Base-by-base conservation (phyloP, 2,113 vertebrate genomes). In the Symphodus melops region DNA sequence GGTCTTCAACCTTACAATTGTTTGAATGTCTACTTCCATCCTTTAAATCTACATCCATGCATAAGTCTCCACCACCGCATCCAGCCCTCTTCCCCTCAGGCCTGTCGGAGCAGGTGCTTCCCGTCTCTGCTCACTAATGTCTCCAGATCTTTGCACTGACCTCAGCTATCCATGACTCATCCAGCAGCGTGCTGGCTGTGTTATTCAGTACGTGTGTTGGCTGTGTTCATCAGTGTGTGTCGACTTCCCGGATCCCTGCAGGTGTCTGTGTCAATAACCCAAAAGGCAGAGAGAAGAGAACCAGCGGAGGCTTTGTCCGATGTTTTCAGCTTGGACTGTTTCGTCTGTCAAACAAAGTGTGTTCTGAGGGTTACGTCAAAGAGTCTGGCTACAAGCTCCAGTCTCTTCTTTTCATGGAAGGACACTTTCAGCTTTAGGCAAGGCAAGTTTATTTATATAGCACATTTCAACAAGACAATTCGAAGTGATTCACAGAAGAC, bases 141-240 rank as follows among this genome's bases (percentile, higher is more conserved):
- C 72, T 86, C 72, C 20, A 67, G 83, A 79, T 83, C 81, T 81
- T n/a, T 59, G 39, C 79, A 28, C 79, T 90, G 89, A 91, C 87
- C 88, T 90, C 90, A 90, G 76, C 83, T 72, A 86, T 62, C 73
- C 78, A 55, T 90, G 89, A 93, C 80, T 87, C 87, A 89, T 65
- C 77, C 72, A 36, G 53, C 79, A 61, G 67, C 52, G 21, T 55
- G 60, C 48, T 73, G 81, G 85, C 76, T 70, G 16, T 2, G 10
- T 49, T 58, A 39, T 57, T 82, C 25, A 23, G 60, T 66, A 69
- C 57, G 67, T 80, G 77, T 84, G 73, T 84, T 83, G 86, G 77
- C 79, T 56, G 33, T 61, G 83, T 55, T 79, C 72, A 63, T 59
- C 33, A 1, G 61, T 79, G 79, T 86, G 81, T 52, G 84, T 89